Base-by-base conservation (phyloP, 2,888 invertebrate species). In the Copidosoma aretas region DNA sequence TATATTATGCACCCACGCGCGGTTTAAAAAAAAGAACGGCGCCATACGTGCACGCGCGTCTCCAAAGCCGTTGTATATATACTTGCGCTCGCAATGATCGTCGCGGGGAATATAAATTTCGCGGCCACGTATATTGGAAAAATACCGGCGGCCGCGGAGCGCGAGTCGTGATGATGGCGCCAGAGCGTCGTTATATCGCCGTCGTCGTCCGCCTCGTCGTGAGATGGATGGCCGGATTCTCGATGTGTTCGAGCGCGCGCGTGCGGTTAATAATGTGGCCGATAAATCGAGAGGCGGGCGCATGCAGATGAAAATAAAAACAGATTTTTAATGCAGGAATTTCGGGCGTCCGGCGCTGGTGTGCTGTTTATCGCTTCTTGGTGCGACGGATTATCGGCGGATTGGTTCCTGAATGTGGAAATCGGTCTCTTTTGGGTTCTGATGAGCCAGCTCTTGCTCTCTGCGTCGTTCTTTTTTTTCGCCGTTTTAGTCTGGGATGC, bases 281-380 rank as follows among this genome's bases (percentile, higher is more conserved):
- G 3, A 46, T 14, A 25, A 60, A 59, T 22, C 59, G 53, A 51
- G 58, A 46, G 68, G 68, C 71, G 71, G 68, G 68, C 71, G 71
- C 68, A 5, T 32, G 32, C 32, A 32, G 32, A 32, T 32, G 60
- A 68, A 73, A 75, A 75, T 75, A 67, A 76, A 77, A 76, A 79
- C 71, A 73, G 63, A 76, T 77, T 74, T 77, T 77, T 75, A 60
- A 75, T 78, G 76, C 76, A 77, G 73, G 75, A 76, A 77, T 73
- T 73, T 75, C 70, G 52, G 8, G 32, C 4, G 32, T 32, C 65
- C 32, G 46, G 59, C 24, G 22, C 52, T 10, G 8, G 22, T 41
- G 12, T 8, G 61, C 61, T 56, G 49, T 25, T 17, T 54, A 17
- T 19, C 56, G 15, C 41, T 14, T 14, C 10, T 21, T 12, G 4